Conservation (phyloP, 2,113 vertebrate species). For the Pagrus major region DNA sequence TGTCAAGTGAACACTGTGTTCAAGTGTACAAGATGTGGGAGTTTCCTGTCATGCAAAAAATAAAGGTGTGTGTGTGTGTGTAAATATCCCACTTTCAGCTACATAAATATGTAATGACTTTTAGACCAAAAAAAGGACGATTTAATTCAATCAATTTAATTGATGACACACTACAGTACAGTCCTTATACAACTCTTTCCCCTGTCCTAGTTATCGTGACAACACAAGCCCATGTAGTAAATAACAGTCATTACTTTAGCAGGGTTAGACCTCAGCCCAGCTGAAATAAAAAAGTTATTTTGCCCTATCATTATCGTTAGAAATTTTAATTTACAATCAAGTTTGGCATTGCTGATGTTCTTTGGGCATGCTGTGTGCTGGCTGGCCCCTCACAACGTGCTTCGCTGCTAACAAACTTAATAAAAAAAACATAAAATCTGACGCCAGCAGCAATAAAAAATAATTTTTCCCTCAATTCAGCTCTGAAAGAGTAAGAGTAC, state of each 20-base stretch:
- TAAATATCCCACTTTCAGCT: neutral
- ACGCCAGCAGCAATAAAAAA: slow-evolving; percentile 25
- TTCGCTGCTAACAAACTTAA: slow-evolving; percentile 32
- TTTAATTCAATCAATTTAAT: too few species aligned
- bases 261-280: slow-evolving; percentile 5
- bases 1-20: neutral
- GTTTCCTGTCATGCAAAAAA: neutral
- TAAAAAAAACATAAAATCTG: slow-evolving; percentile 39
- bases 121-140: neutral
- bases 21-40: neutral
- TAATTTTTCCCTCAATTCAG: slow-evolving; percentile 23
- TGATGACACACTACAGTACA: neutral
- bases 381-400: neutral
- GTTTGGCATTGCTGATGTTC: slow-evolving; percentile 22
- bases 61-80: neutral
- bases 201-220: neutral
- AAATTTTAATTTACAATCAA: slow-evolving; percentile 36
- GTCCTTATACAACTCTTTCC: neutral
- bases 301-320: slow-evolving; percentile 1
- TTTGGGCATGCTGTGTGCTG: neutral
- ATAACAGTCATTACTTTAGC: slow-evolving; percentile 8
- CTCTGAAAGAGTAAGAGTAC: slow-evolving; percentile 20
- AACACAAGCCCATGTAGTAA: neutral
- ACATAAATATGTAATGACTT: neutral
- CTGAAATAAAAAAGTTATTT: neutral